Evolutionary conservation across 2,113 vertebrate species (phyloP).

Genomic region (Phylloscopus whistleri): DNA sequence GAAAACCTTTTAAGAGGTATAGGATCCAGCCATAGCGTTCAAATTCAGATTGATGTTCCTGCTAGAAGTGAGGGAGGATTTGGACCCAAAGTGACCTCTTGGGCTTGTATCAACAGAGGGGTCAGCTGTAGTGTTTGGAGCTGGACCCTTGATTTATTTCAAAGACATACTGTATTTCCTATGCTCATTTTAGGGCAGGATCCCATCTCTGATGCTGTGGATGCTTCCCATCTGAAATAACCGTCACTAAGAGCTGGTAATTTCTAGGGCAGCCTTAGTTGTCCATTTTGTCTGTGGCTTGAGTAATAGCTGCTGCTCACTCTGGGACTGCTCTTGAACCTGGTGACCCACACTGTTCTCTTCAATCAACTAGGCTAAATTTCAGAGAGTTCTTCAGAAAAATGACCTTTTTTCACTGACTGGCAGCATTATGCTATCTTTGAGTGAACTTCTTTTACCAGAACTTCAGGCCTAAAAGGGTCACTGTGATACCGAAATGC

Average conservation of each 20-base stretch:
- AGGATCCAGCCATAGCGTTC: background rate
- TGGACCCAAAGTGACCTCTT: background rate
- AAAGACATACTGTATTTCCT: background rate
- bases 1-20: background rate
- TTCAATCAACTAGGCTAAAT: background rate
- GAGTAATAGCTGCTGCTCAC: background rate
- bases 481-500: background rate
- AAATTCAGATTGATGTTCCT: background rate
- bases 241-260: background rate
- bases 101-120: background rate
- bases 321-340: background rate
- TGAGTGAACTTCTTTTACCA: background rate
- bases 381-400: background rate
- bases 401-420: background rate
- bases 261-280: background rate
- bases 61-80: background rate
- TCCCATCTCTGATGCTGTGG: background rate
- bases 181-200: background rate
- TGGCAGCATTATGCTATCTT: background rate
- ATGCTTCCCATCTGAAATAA: background rate
- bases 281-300: background rate
- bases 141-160: background rate
- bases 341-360: background rate
- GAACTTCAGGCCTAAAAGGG: background rate
- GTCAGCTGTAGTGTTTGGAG: background rate